Evolutionary conservation across 2,113 vertebrate genomes (phyloP), one percentile per base, ranked within the genome.

Genomic region (Gobio gobio): DNA sequence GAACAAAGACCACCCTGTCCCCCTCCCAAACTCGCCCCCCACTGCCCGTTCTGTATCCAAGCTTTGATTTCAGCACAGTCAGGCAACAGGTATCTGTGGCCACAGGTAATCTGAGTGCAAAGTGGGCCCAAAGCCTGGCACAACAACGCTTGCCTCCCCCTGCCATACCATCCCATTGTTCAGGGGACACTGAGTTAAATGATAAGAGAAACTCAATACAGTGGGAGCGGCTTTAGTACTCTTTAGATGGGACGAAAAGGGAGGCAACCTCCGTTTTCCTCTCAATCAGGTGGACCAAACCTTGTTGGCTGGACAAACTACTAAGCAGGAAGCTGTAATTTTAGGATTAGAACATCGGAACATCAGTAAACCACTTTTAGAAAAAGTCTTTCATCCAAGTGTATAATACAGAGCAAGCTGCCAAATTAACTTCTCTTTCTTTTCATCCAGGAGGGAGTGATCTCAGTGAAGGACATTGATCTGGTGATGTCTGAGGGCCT

Each of bases 401-500:
- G 5, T 64, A 12, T 47, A 68, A 81, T 58, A 61, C 54, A 10
- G 10, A 51, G 40, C 29, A 20, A 64, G 18, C 22, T 18, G 54
- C 51, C 68, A 64, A 85, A 75, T 43, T 0, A 81, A 59, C 66
- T 36, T 5, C 10, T 77, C 75, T 20, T 47, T 85, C 18, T 63
- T 76, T 83, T 88, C 86, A 3, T 86, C 80, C 89, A 99, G 98
- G 97, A 97, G n/a, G 97, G 95, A 83, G 20, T 98, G 40, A 92
- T 99, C 83, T 98, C 97, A 78, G 95, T 98, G 5, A 90, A 92
- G 68, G 98, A 99, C 91, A 95, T 99, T 68, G 98, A 99, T 92
- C 93, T 97, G 79, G 97, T 99, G 92, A 97, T 99, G 97, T 97
- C 98, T 77, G 97, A 99, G 86, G 98, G 98, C 51, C 87, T 99